Conservation (phyloP, 2,888 invertebrate genomes). For the Phymatocera aterrima region DNA sequence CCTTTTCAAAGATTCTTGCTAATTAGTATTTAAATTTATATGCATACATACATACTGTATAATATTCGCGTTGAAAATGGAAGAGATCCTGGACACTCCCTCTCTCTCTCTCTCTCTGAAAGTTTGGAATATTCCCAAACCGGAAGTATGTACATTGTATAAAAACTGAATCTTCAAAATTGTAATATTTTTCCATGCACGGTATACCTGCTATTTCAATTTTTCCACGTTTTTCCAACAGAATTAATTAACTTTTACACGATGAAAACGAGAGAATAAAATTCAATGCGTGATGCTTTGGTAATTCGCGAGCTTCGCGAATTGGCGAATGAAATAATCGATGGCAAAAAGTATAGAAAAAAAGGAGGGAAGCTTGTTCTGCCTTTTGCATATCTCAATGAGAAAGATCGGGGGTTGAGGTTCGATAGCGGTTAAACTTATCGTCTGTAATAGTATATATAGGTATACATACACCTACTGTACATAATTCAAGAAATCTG, state of each 20-base stretch:
- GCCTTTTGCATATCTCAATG: constrained; percentile 2
- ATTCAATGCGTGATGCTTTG: not conserved
- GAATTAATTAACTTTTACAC: too few species aligned
- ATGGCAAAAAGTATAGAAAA: not conserved
- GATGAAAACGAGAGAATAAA: too few species aligned
- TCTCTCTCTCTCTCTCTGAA: not conserved
- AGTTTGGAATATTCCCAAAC: not conserved
- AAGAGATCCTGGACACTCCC: not conserved
- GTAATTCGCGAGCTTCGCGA: not conserved
- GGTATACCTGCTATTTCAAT: too few species aligned
- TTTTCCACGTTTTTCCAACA: too few species aligned
- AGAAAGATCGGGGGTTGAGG: not conserved
- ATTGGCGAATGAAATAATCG: too few species aligned
- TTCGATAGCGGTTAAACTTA: constrained; percentile 18
- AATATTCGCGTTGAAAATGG: not conserved
- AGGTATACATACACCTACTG: not conserved
- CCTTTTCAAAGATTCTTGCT: constrained; percentile 43
- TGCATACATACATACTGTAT: not conserved
- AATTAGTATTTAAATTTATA: not conserved
- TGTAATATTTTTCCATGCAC: too few species aligned
- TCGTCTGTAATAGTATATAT: not conserved
- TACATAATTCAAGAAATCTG: constrained; percentile 31
- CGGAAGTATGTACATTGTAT: too few species aligned
- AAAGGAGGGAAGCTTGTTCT: constrained; percentile 8
- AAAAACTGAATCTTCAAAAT: too few species aligned